Evolutionary conservation across 2,113 vertebrate species (phyloP).

Genomic region (Noctilio leporinus): DNA sequence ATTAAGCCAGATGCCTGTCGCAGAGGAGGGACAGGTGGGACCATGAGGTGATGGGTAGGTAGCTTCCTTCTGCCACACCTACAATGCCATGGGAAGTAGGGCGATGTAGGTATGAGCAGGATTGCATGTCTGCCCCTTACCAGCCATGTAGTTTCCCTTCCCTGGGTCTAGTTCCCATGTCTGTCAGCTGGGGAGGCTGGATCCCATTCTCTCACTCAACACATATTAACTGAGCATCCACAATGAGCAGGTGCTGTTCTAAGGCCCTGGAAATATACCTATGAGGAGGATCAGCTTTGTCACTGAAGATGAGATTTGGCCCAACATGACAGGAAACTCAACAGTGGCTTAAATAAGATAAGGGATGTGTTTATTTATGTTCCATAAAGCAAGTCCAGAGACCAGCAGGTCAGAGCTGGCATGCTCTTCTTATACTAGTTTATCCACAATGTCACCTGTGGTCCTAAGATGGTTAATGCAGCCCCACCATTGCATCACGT

Average conservation of each 20-base stretch:
- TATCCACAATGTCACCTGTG: neutral
- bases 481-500: neutral
- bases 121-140: neutral
- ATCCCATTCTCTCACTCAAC: neutral
- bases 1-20: neutral
- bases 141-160: neutral
- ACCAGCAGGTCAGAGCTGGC: neutral
- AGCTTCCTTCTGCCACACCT: neutral
- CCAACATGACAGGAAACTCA: neutral
- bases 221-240: neutral
- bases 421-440: neutral
- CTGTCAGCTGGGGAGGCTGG: neutral
- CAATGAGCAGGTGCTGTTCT: neutral
- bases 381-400: neutral
- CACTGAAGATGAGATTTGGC: neutral
- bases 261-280: neutral
- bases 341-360: neutral
- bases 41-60: no score
- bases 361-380: neutral
- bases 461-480: neutral
- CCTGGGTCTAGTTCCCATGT: neutral
- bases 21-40: neutral
- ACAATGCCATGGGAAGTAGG: fast-evolving
- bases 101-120: neutral
- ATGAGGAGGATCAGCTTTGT: neutral